Conservation (phyloP, 2,113 vertebrate species). For the Corythoichthys haematopterus region DNA sequence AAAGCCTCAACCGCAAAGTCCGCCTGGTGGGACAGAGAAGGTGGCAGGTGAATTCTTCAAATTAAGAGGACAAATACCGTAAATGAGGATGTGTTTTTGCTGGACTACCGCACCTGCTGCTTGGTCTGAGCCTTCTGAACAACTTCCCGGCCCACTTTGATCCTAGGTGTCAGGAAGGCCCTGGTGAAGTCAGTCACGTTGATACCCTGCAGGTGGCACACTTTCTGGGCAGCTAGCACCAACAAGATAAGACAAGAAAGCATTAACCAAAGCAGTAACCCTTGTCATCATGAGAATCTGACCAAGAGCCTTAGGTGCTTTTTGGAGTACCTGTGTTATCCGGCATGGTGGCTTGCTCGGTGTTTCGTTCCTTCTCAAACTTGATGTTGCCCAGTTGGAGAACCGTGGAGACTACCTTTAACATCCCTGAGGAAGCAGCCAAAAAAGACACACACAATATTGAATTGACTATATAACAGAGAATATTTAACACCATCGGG, state of each 20-base stretch:
- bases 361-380: slow-evolving; percentile 94
- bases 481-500: background rate
- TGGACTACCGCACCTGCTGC: slow-evolving; percentile 78
- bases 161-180: slow-evolving; percentile 86
- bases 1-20: slow-evolving; percentile 91
- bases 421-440: slow-evolving; percentile 71
- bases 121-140: slow-evolving; percentile 98
- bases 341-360: slow-evolving; percentile 92
- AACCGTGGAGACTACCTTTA: slow-evolving; percentile 89
- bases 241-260: background rate
- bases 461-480: background rate
- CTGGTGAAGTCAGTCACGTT: slow-evolving; percentile 92
- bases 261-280: no score
- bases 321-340: slow-evolving; percentile 83
- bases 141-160: slow-evolving; percentile 92
- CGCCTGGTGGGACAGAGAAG: slow-evolving; percentile 65
- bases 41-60: background rate
- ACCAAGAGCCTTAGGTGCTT: background rate
- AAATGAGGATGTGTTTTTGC: background rate
- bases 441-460: background rate
- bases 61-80: background rate
- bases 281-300: background rate
- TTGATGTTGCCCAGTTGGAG: slow-evolving; percentile 90
- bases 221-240: slow-evolving; percentile 87
- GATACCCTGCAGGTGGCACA: slow-evolving; percentile 91